A percentile compares a stretch with the other conserved stretches of the same genome.
phyloP scores from a whole-genome alignment of 2,113 vertebrate species.

The Nanorana parkeri region DNA sequence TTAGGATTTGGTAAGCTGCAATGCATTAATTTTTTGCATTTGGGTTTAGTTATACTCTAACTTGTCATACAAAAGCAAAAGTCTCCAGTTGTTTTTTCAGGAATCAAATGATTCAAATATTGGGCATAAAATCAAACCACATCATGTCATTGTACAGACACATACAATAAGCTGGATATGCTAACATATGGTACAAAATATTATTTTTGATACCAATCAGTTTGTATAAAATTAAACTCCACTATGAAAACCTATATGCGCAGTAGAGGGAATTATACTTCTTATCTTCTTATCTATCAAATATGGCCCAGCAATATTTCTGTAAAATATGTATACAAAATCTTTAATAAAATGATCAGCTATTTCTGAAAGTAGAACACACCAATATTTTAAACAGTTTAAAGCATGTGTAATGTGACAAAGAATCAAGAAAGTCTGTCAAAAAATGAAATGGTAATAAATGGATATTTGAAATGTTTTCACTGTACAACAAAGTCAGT shows the following conservation, averaged over 20 bases:
- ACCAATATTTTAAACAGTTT: conserved; percentile 74
- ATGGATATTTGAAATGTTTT: conserved; percentile 75
- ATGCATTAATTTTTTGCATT: too few species aligned
- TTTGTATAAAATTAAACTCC: conserved; percentile 59
- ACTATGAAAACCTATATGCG: conserved; percentile 57
- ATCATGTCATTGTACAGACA: not conserved
- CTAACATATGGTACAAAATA: not conserved
- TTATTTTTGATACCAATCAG: conserved; percentile 27
- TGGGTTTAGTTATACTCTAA: too few species aligned
- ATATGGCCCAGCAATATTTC: conserved; percentile 79
- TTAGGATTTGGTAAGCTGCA: too few species aligned
- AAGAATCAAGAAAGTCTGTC: conserved; percentile 74
- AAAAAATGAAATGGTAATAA: conserved; percentile 80
- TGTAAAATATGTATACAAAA: conserved; percentile 72
- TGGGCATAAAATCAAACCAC: not conserved
- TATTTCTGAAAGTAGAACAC: conserved; percentile 74
- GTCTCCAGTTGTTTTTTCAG: too few species aligned
- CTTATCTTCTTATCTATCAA: conserved; percentile 77
- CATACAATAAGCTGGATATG: not conserved
- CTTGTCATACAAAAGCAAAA: too few species aligned
- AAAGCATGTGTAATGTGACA: conserved; percentile 74
- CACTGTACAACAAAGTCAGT: conserved; percentile 62
- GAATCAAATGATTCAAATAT: too few species aligned
- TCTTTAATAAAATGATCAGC: conserved; percentile 79
- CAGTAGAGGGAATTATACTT: conserved; percentile 82